Conservation (phyloP, 1,140 invertebrate species). For the Pseudomyrmex cubaensis region DNA sequence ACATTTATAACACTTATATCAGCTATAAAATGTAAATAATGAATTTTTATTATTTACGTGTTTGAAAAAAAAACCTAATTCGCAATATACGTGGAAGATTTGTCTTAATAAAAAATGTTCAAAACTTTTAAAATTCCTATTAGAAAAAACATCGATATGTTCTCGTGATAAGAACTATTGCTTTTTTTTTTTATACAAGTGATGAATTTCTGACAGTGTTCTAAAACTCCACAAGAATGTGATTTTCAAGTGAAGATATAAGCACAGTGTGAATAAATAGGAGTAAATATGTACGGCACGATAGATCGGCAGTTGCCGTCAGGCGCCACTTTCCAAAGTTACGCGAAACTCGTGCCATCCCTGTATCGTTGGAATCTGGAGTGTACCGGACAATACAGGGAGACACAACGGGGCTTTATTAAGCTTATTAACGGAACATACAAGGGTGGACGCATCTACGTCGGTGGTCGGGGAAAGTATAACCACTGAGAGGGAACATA, state of each 20-base stretch:
- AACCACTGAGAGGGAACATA: slow-evolving; percentile 54
- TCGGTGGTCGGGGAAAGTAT: slow-evolving; percentile 72
- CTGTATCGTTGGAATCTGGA: slow-evolving; percentile 72
- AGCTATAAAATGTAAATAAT: background rate
- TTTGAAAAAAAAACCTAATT: background rate
- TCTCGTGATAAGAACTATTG: background rate
- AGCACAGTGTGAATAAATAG: background rate
- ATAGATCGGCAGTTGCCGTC: background rate
- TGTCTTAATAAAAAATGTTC: background rate
- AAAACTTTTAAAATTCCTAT: background rate
- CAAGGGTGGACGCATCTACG: slow-evolving; percentile 71
- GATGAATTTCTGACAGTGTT: no score
- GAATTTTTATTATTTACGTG: background rate
- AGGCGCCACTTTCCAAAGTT: slow-evolving; percentile 24
- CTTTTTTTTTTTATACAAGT: background rate
- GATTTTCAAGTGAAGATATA: background rate
- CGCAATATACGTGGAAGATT: background rate
- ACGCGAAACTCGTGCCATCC: slow-evolving; percentile 69
- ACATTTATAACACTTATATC: background rate
- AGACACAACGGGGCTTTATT: slow-evolving; percentile 76
- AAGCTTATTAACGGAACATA: slow-evolving; percentile 78
- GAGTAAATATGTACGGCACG: background rate
- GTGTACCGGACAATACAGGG: slow-evolving; percentile 67
- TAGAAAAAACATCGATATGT: background rate
- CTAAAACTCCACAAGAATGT: no score